phyloP scores from a whole-genome alignment of 1,140 invertebrate species.

The Araneus ventricosus region DNA sequence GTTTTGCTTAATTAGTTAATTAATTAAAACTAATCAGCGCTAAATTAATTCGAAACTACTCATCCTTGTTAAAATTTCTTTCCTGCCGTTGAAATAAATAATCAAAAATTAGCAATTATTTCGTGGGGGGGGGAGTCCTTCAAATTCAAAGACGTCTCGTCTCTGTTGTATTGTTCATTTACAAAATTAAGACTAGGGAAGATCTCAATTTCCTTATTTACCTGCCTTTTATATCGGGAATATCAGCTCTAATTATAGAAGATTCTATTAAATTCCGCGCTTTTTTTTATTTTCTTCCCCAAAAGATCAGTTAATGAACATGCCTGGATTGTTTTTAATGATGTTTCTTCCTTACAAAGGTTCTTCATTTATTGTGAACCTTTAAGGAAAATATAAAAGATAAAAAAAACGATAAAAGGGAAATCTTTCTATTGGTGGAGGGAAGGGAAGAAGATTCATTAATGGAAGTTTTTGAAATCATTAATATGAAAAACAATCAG shows the following conservation, averaged over 20 bases:
- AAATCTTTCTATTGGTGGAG: background rate
- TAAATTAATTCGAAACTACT: background rate
- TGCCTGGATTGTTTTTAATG: slow-evolving; percentile 11
- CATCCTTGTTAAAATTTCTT: background rate
- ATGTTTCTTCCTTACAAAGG: background rate
- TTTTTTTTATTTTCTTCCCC: background rate
- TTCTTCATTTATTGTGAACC: background rate
- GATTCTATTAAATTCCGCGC: background rate
- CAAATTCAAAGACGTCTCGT: background rate
- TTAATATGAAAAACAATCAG: slow-evolving; percentile 18
- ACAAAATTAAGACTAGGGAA: background rate
- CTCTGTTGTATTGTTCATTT: slow-evolving; percentile 1
- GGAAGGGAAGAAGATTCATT: background rate
- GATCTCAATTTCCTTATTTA: background rate
- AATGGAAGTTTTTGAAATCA: slow-evolving; percentile 10
- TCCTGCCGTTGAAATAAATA: background rate
- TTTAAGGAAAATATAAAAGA: background rate
- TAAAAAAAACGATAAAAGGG: background rate
- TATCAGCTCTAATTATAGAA: background rate
- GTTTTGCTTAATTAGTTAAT: background rate
- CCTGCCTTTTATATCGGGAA: background rate
- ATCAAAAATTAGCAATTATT: background rate
- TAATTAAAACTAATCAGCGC: background rate
- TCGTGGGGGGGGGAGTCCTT: background rate
- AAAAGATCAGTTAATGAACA: background rate